A percentile compares a stretch with the other conserved stretches of the same genome.
These are phyloP conservation scores for Branchellion lobata DNA, from an alignment of 2,888 invertebrate species.

Conservation along the genomic window DNA sequence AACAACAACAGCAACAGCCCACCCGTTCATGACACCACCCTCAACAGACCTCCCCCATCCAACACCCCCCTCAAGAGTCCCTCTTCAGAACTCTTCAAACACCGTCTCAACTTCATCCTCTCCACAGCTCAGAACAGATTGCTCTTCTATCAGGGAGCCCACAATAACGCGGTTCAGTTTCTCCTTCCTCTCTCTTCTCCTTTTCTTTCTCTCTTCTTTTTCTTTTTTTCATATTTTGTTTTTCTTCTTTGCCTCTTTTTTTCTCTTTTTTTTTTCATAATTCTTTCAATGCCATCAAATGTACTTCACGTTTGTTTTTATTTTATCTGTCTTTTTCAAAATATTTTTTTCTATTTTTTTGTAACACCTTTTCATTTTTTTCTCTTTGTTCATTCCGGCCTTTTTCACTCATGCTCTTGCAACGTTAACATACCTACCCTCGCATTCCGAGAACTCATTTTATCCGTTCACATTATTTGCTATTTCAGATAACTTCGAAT, in stretches of 20 bases:
- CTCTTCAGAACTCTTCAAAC: background rate
- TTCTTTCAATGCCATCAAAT: no score
- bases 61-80: background rate
- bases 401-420: no score
- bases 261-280: background rate
- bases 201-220: background rate
- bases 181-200: background rate
- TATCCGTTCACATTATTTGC: no score
- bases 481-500: no score
- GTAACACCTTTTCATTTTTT: no score
- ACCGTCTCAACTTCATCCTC: constrained; percentile 33
- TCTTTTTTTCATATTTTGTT: background rate
- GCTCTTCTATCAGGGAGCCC: background rate
- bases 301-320: no score
- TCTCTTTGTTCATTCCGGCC: no score
- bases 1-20: background rate
- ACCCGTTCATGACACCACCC: background rate
- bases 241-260: background rate
- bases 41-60: background rate
- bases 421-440: no score
- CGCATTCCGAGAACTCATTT: no score
- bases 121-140: constrained; percentile 9
- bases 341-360: background rate
- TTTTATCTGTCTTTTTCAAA: background rate
- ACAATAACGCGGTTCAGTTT: background rate